These are phyloP conservation scores for Athalia circularis DNA, from an alignment of 2,888 invertebrate genomes.

Conservation along the genomic window DNA sequence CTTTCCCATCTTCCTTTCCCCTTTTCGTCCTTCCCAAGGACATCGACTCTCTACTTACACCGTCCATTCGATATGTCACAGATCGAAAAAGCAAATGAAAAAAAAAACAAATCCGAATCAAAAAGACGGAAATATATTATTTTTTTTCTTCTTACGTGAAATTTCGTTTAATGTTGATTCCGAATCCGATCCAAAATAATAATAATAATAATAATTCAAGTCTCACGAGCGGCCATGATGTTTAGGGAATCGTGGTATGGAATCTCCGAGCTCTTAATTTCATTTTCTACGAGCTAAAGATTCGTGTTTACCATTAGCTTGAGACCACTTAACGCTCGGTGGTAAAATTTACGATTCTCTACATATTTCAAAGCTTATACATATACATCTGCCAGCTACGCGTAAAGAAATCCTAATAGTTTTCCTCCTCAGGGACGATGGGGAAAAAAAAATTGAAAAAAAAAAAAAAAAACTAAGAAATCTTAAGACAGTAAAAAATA, in stretches of 20 bases:
- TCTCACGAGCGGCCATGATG: too few species aligned
- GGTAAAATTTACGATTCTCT: conserved; percentile 48
- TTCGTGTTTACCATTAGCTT: conserved; percentile 70
- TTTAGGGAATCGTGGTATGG: not conserved
- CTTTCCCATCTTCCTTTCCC: not conserved
- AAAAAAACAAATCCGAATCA: too few species aligned
- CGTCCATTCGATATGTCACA: not conserved
- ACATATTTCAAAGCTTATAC: conserved; percentile 15
- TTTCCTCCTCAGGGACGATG: conserved; percentile 38
- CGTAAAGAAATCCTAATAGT: conserved; percentile 53
- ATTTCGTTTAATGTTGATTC: too few species aligned
- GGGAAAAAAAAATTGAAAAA: not conserved
- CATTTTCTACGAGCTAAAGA: conserved; percentile 68
- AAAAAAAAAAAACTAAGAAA: conserved; percentile 50
- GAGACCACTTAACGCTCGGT: conserved; percentile 61
- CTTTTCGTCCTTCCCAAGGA: conserved; percentile 21
- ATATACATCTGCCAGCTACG: not conserved
- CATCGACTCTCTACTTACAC: conserved; percentile 7
- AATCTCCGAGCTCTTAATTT: conserved; percentile 49
- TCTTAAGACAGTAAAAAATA: conserved; percentile 22
- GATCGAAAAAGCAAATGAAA: too few species aligned
- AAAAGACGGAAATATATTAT: too few species aligned
- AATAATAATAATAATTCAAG: too few species aligned
- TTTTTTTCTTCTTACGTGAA: too few species aligned
- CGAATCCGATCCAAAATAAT: too few species aligned